phyloP scores from a whole-genome alignment of 2,888 invertebrate genomes.

The Rhopalosiphum nymphaeae region DNA sequence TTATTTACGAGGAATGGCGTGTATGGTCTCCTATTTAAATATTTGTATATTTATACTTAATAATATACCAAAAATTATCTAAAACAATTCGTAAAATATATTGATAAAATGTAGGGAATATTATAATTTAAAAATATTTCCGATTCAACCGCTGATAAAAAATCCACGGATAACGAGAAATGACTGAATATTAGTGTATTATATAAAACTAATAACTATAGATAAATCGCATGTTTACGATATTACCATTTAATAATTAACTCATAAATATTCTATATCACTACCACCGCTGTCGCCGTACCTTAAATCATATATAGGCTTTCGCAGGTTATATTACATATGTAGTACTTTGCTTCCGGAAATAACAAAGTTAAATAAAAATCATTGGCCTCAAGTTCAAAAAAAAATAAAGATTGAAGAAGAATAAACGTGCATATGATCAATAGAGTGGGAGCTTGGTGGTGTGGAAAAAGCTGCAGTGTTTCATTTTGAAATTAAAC shows the following conservation, averaged over 20 bases:
- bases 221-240: background rate
- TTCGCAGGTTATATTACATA: background rate
- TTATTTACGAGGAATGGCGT: slow-evolving; percentile 57
- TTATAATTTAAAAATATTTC: too few relatives aligned
- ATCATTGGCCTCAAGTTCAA: background rate
- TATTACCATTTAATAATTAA: background rate
- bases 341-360: background rate
- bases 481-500: background rate
- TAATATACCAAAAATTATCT: too few relatives aligned
- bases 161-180: too few relatives aligned
- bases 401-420: background rate
- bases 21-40: slow-evolving; percentile 34
- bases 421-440: background rate
- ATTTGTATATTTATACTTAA: background rate
- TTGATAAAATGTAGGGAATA: too few relatives aligned
- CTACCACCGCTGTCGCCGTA: background rate
- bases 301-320: background rate
- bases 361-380: background rate
- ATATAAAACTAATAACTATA: background rate
- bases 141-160: too few relatives aligned
- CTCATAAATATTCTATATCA: background rate
- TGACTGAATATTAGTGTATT: background rate
- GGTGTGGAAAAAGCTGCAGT: background rate
- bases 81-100: too few relatives aligned
- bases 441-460: too few relatives aligned